Base-by-base conservation (phyloP, 1,140 invertebrate species). In the Marisa cornuarietis region DNA sequence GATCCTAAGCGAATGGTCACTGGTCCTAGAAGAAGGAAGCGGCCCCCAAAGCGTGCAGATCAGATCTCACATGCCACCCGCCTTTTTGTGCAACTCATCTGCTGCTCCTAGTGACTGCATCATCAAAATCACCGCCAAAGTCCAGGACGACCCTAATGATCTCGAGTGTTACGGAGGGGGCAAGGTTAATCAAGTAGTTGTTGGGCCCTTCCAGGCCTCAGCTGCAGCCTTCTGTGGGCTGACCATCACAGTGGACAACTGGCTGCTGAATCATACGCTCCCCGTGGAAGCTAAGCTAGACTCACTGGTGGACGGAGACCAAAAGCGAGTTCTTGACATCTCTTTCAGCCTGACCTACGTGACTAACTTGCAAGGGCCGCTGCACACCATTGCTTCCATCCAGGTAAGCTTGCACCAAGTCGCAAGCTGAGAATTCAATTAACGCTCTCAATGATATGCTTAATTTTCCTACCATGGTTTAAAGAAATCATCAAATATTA, bases 261-360 rank as follows among this genome's bases (percentile, higher is more conserved):
- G 85, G 85, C 51, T 76, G 61, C n/a, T 42, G 18, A 51, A 22
- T 11, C 79, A 80, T 26, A 31, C 61, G 49, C 66, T 86, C 65
- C 69, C 78, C 13, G 79, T 87, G 8, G 78, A 76, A 71, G 86
- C 86, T 49, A 84, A 80, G 71, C 26, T 83, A 20, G 86, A 87
- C 58, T 63, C 61, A 9, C 22, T 87, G 18, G 58, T 78, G 75
- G 86, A 87, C 76, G 80, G 80, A 6, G 80, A 85, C 61, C 65
- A 85, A 22, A 76, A 22, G 13, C 81, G 82, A 61, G n/a, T 66
- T 63, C 62, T 85, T 31, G 62, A 75, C 10, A 73, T 82, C 24
- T 31, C 54, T 14, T 77, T 73, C 69, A 75, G 76, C 11, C 20
- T 84, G 11, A 62, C 62, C 3, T 68, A 52, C 11, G 54, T 11